Percentiles rank a stretch among this genome's conserved stretches.
Conservation (phyloP, 2,797 vertebrate species). For the Heterohyrax brucei region DNA sequence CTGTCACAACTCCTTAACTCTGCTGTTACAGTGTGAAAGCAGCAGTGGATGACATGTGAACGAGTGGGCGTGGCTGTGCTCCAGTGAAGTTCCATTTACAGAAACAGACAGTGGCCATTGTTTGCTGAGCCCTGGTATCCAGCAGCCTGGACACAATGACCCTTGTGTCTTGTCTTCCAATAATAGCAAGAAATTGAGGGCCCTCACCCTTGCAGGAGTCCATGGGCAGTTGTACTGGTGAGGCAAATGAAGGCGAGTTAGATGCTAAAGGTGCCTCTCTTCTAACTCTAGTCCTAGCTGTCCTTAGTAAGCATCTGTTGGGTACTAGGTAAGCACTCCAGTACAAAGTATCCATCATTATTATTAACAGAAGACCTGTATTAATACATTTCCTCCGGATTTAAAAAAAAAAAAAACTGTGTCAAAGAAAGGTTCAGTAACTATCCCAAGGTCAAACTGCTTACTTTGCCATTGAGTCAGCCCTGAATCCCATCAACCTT, state of each 20-base stretch:
- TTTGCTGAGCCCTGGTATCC: not conserved
- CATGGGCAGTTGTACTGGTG: accelerated
- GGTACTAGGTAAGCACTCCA: not conserved
- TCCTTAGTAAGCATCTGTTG: not conserved
- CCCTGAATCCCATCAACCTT: not conserved
- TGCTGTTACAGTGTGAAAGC: not conserved
- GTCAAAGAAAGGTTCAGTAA: not conserved
- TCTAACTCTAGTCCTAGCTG: not conserved
- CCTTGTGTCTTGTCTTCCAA: not conserved
- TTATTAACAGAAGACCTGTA: not conserved
- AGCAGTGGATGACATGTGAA: not conserved
- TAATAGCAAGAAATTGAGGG: not conserved
- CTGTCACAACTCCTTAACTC: not conserved
- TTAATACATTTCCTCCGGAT: not conserved
- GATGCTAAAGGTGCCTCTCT: not conserved
- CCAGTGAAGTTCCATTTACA: not conserved
- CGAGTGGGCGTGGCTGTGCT: not conserved
- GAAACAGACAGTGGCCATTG: not conserved
- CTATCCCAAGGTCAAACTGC: not conserved
- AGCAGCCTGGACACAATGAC: not conserved
- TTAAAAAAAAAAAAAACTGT: not conserved
- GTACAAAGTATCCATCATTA: not conserved
- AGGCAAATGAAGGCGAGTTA: not conserved
- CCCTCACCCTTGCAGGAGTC: not conserved
- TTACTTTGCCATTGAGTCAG: not conserved